Evolutionary conservation across 1,140 invertebrate genomes (phyloP), one percentile per base, ranked within the genome.

Genomic region (Sycophila sp.): DNA sequence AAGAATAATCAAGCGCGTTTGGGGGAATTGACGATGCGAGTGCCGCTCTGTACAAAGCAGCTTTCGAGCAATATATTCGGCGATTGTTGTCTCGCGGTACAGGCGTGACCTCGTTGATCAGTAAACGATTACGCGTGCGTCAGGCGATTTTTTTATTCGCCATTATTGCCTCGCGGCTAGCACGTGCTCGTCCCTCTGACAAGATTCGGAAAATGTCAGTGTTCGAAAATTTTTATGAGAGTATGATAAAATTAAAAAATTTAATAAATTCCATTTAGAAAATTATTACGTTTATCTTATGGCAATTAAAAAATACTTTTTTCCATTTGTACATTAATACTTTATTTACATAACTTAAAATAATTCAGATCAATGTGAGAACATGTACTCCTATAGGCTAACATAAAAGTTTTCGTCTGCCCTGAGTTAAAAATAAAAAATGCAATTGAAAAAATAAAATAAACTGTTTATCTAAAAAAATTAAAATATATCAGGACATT

Each of bases 291-390:
- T n/a, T n/a, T n/a, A n/a, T n/a, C n/a, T n/a, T n/a, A n/a, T n/a
- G n/a, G n/a, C n/a, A n/a, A n/a, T n/a, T n/a, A n/a, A n/a, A n/a
- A n/a, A n/a, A n/a, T n/a, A n/a, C n/a, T n/a, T n/a, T n/a, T n/a
- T n/a, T n/a, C n/a, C n/a, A n/a, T n/a, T n/a, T n/a, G n/a, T n/a
- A n/a, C n/a, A n/a, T n/a, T n/a, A n/a, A n/a, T n/a, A n/a, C n/a
- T n/a, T n/a, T n/a, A n/a, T n/a, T n/a, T 7, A 40, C 51, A 40
- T 66, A 66, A 56, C 64, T 51, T 66, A 55, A 45, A 66, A 66
- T 36, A 17, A 26, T 24, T 7, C 26, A 34, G 64, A 66, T 66
- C 64, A 45, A 66, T 66, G 56, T 22, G 38, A 30, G 51, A 15
- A 22, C 0, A 32, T 34, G 36, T 28, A 4, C 26, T n/a, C n/a